These are phyloP conservation scores for Perizoma affinitatum DNA, from an alignment of 2,888 invertebrate genomes.

Conservation along the genomic window DNA sequence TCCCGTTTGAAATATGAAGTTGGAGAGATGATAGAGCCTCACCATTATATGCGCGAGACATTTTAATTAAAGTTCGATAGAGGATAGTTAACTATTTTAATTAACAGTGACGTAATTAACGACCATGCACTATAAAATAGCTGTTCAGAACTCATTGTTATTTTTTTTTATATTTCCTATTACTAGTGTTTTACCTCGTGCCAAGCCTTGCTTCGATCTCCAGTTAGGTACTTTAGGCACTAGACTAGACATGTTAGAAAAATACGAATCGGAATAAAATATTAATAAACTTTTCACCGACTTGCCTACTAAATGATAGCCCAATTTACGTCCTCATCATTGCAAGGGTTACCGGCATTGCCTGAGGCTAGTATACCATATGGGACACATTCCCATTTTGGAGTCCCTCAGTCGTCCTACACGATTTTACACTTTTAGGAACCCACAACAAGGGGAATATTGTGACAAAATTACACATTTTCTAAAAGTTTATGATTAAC, in stretches of 20 bases:
- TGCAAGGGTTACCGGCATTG: conserved; percentile 52
- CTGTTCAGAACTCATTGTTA: background rate
- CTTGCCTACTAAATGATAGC: conserved; percentile 47
- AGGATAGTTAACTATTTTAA: conserved; percentile 8
- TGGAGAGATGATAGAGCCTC: conserved; percentile 47
- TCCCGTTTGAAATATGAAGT: conserved; percentile 70
- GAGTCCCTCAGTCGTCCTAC: conserved; percentile 61
- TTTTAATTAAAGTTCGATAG: conserved; percentile 51
- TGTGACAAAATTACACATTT: conserved; percentile 38
- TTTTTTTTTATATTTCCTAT: too few relatives aligned
- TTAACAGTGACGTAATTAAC: background rate
- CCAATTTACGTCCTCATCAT: conserved; percentile 58
- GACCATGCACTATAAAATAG: background rate
- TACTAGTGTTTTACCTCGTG: too few relatives aligned
- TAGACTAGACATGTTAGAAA: background rate
- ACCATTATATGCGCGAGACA: conserved; percentile 49
- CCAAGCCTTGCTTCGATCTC: too few relatives aligned
- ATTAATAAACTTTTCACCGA: conserved; percentile 42
- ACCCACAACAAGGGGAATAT: conserved; percentile 51
- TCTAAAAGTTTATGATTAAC: conserved; percentile 55
- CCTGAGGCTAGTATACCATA: conserved; percentile 61
- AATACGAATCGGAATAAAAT: too few relatives aligned
- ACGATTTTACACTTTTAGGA: conserved; percentile 75
- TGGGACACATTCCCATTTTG: conserved; percentile 63
- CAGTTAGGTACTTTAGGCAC: too few relatives aligned